Evolutionary conservation across 2,113 vertebrate species (phyloP).

Genomic region (Tiliqua scincoides): DNA sequence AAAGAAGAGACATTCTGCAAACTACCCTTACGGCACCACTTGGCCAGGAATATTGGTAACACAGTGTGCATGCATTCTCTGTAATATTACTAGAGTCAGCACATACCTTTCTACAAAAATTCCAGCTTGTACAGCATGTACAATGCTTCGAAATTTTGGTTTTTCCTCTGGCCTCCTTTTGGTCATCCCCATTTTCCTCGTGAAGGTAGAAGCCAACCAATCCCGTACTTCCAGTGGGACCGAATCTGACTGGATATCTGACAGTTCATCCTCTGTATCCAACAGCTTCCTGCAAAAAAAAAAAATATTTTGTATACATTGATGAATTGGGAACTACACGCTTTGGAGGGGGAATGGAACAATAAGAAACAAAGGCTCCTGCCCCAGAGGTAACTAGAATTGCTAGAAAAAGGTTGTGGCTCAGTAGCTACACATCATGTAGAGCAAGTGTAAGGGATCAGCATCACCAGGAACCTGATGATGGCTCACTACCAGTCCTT

Average conservation of each 20-base stretch:
- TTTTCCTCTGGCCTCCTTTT: slow-evolving; percentile 94
- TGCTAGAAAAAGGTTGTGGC: neutral
- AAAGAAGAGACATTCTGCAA: neutral
- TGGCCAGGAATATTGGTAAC: neutral
- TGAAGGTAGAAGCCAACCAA: slow-evolving; percentile 98
- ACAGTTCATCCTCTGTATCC: slow-evolving; percentile 96
- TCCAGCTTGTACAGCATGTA: slow-evolving; percentile 96
- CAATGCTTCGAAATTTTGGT: slow-evolving; percentile 96
- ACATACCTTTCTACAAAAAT: slow-evolving; percentile 94
- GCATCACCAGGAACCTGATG: no score
- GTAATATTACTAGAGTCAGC: neutral
- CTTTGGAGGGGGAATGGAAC: neutral
- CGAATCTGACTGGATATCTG: slow-evolving; percentile 90
- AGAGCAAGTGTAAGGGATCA: no score
- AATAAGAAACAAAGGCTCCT: neutral
- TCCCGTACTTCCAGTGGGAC: slow-evolving; percentile 95
- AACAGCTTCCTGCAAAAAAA: slow-evolving; percentile 84
- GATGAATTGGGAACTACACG: neutral
- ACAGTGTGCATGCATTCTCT: neutral
- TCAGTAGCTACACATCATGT: neutral
- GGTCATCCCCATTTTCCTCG: slow-evolving; percentile 93
- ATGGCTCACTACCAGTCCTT: no score
- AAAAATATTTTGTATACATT: slow-evolving; percentile 1
- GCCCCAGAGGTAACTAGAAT: neutral
- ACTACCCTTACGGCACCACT: neutral